Percentiles rank a stretch among this genome's conserved stretches.
phyloP scores from a whole-genome alignment of 2,113 vertebrate genomes.

The Melanerpes aurifrons region DNA sequence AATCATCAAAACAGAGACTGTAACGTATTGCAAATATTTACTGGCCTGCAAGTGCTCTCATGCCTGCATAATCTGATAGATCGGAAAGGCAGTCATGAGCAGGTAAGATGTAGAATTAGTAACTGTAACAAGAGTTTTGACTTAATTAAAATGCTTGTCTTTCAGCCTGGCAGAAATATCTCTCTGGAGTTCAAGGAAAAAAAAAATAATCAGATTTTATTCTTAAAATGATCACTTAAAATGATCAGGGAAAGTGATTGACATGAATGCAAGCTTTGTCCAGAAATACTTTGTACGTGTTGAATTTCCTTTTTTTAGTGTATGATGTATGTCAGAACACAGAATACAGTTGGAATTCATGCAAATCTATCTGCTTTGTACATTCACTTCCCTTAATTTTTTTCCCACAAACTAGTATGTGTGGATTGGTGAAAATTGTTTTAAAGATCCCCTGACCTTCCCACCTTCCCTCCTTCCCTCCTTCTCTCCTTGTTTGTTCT shows the following conservation, averaged over 20 bases:
- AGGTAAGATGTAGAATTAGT: neutral
- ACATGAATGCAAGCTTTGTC: conserved; percentile 14
- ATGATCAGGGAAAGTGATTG: neutral
- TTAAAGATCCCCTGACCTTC: neutral
- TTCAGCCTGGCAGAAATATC: conserved; percentile 1
- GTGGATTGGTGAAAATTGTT: neutral
- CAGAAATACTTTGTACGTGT: neutral
- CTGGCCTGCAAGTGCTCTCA: conserved; percentile 30
- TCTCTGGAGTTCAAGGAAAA: neutral
- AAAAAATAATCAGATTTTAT: neutral
- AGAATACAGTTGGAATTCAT: neutral
- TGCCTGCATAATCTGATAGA: conserved; percentile 61
- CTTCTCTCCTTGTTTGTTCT: fast-evolving
- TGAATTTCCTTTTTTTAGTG: conserved; percentile 22
- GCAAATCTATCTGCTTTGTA: neutral
- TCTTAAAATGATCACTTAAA: conserved; percentile 17
- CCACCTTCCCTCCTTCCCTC: fast-evolving
- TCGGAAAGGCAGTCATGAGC: neutral
- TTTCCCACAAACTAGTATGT: neutral
- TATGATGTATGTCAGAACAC: neutral
- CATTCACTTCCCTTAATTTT: neutral
- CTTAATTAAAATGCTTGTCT: conserved; percentile 13
- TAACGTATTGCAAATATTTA: conserved; percentile 77
- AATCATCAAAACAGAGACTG: conserved; percentile 74
- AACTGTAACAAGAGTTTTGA: neutral